Base-by-base conservation (phyloP, 2,888 invertebrate genomes). In the Apotomis turbidana region DNA sequence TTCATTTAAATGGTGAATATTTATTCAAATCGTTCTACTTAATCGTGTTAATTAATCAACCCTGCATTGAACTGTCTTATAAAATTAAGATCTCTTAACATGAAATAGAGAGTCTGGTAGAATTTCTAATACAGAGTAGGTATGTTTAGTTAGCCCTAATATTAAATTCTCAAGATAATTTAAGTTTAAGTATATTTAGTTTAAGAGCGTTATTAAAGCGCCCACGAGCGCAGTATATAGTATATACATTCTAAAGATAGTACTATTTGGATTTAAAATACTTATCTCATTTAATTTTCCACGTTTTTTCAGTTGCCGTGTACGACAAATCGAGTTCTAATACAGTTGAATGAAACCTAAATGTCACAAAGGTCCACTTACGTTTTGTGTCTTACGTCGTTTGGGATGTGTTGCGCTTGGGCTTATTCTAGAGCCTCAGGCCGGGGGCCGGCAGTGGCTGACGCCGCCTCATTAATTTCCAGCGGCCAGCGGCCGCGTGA, bases 391-490 rank as follows among this genome's bases (percentile, higher is more conserved):
- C 41, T 41, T 44, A 27, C 27, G 46, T 13, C n/a, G 54, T 57
- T 27, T 55, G 3, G 55, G 10, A 13, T 8, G 27, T 27, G 44
- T 61, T 27, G 15, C 55, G 61, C 61, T 61, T 58, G 49, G 61
- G 67, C 59, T 66, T 59, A 58, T 41, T 57, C 44, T 51, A 59
- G 41, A 41, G 66, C 27, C 27, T 27, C 27, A 61, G 54, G 61
- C 44, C 69, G 62, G 74, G 61, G 58, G 67, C 58, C 61, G 63
- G 60, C 64, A 68, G 70, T 52, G 58, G 74, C 67, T 70, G 72
- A 64, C 71, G 74, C 77, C 74, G 76, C 76, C 73, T 84, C 87
- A 87, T 87, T 87, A 87, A 87, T 87, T 81, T 84, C 82, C 80
- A 78, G 78, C 80, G 81, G 81, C 77, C 71, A 64, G 73, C 80